These are phyloP conservation scores for Colostygia pectinataria DNA, from an alignment of 2,888 invertebrate species.

Conservation along the genomic window DNA sequence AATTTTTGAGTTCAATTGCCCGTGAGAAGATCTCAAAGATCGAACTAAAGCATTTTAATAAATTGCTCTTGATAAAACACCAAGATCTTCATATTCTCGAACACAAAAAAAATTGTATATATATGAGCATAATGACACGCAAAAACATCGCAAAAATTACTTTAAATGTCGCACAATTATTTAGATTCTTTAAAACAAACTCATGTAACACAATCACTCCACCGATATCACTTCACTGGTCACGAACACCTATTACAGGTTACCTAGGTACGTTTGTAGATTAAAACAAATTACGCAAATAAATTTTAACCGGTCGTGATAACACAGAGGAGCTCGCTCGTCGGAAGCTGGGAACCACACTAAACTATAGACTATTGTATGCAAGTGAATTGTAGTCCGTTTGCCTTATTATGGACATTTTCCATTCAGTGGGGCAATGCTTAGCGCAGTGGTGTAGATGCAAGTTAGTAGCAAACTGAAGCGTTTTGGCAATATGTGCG, in stretches of 20 bases:
- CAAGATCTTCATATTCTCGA: slow-evolving; percentile 41
- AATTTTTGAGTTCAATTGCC: slow-evolving; percentile 37
- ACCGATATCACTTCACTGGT: slow-evolving; percentile 41
- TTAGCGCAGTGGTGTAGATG: slow-evolving; percentile 29
- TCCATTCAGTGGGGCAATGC: slow-evolving; percentile 75
- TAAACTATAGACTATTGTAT: slow-evolving; percentile 80
- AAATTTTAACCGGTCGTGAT: slow-evolving; percentile 40
- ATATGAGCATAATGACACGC: too few species aligned
- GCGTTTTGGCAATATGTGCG: slow-evolving; percentile 47
- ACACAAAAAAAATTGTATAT: too few species aligned
- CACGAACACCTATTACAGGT: slow-evolving; percentile 32
- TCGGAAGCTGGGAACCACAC: slow-evolving; percentile 76
- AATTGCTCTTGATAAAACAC: slow-evolving; percentile 50
- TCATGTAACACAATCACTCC: slow-evolving; percentile 37
- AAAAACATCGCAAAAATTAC: slow-evolving; percentile 13
- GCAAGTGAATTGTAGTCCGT: slow-evolving; percentile 78
- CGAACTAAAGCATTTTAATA: slow-evolving; percentile 46
- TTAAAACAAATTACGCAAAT: slow-evolving; percentile 27
- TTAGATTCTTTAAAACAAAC: slow-evolving; percentile 21
- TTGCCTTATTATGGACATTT: slow-evolving; percentile 75
- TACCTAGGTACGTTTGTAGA: slow-evolving; percentile 1
- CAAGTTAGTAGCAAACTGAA: slow-evolving; percentile 16
- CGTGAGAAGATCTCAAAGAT: slow-evolving; percentile 54
- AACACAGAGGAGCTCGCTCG: slow-evolving; percentile 65
- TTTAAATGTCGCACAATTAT: slow-evolving; percentile 28